Evolutionary conservation across 2,797 vertebrate genomes (phyloP).

Genomic region (Macroramphosus scolopax): DNA sequence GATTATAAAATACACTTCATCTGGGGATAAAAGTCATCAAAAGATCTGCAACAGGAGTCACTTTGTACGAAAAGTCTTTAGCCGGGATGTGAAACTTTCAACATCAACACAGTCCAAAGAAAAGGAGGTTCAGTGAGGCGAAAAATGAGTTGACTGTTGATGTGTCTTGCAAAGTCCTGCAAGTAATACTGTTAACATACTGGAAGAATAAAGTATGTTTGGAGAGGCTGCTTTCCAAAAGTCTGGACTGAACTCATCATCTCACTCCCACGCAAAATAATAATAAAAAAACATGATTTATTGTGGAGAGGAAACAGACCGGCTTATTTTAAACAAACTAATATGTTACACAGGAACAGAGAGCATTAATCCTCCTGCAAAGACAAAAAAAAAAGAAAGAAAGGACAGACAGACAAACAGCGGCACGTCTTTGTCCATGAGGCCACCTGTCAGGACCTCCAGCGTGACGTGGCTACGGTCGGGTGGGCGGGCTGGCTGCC

Average conservation of each 20-base stretch:
- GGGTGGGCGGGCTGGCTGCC: conserved; percentile 50
- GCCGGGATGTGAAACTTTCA: no score
- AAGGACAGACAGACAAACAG: conserved; percentile 1
- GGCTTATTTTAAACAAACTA: conserved; percentile 30
- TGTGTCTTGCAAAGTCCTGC: conserved; percentile 13
- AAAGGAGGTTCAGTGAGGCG: no score
- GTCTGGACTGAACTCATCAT: conserved; percentile 19
- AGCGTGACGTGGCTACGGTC: conserved; percentile 24
- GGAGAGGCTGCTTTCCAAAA: conserved; percentile 30
- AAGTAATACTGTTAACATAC: conserved; percentile 8
- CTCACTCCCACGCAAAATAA: conserved; percentile 23
- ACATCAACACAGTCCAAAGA: no score
- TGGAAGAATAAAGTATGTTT: conserved; percentile 28
- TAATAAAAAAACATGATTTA: no score
- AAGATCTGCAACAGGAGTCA: no score
- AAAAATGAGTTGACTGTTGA: conserved; percentile 12
- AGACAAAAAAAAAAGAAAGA: no score
- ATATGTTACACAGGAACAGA: conserved; percentile 43
- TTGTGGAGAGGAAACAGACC: not conserved
- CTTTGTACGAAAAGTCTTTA: no score
- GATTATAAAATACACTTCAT: no score
- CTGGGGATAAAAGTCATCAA: no score
- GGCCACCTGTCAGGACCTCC: not conserved
- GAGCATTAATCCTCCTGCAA: not conserved
- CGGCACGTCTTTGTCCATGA: conserved; percentile 2